A percentile compares a stretch with the other conserved stretches of the same genome.
Evolutionary conservation across 2,797 vertebrate genomes (phyloP).

Genomic region (Sebastes steindachneri): DNA sequence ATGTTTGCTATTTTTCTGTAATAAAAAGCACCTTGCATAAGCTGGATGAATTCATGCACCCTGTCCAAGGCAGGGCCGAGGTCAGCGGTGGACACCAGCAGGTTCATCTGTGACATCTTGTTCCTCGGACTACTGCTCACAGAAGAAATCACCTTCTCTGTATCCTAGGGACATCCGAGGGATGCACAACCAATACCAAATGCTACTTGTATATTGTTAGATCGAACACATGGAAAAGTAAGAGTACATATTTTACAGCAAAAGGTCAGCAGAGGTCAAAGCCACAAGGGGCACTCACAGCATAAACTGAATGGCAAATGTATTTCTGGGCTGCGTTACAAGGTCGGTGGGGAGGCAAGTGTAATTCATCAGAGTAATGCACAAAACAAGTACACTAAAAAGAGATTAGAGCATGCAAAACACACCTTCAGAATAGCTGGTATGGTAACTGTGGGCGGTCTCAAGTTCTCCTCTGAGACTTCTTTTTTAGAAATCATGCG

Average conservation of each 20-base stretch:
- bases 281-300: not conserved
- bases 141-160: slow-evolving; percentile 48
- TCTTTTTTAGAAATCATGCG: slow-evolving; percentile 55
- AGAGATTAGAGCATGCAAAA: not conserved
- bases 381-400: not conserved
- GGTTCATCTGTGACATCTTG: slow-evolving; percentile 58
- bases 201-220: not conserved
- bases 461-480: slow-evolving; percentile 5
- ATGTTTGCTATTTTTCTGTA: not conserved
- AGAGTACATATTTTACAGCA: not conserved
- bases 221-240: not conserved
- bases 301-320: not conserved
- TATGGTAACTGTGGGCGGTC: slow-evolving; percentile 43
- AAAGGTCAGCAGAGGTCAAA: not conserved
- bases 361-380: not conserved
- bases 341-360: not conserved
- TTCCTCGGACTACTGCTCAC: slow-evolving; percentile 77
- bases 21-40: slow-evolving; percentile 77
- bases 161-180: slow-evolving; percentile 49
- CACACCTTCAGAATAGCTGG: slow-evolving; percentile 78
- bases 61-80: slow-evolving; percentile 73
- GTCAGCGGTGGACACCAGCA: slow-evolving; percentile 71
- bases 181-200: not conserved
- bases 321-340: not conserved
- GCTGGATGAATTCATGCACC: slow-evolving; percentile 76